Evolutionary conservation across 1,140 invertebrate genomes (phyloP), one percentile per base, ranked within the genome.

Genomic region (Lepidotrigona ventralis): DNA sequence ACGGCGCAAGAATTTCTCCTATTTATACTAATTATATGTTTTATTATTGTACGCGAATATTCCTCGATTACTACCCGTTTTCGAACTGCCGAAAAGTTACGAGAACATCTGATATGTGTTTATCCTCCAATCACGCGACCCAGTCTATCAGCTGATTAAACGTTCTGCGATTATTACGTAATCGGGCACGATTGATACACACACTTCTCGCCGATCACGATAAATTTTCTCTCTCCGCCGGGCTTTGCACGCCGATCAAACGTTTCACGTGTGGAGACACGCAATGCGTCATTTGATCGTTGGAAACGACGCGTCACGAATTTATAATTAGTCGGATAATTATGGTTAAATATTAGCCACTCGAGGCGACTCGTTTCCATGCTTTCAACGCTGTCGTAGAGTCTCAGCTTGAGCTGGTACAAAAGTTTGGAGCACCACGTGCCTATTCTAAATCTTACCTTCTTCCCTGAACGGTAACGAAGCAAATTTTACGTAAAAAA

Each of bases 131-230:
- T 86, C 80, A 63, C 86, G 64, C 84, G 63, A 81, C 76, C 51
- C 71, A 54, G 15, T 21, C 39, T 88, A 85, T 88, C 86, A 88
- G 71, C 75, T 73, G 58, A 63, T 85, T 74, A 88, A 83, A 83
- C 86, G 56, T 72, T 69, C 29, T 19, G 39, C 70, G n/a, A n/a
- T n/a, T 46, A 53, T 88, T 88, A 79, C 56, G 46, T 88, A 88
- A 88, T 85, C 66, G 19, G 21, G 19, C 33, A 63, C 72, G 53
- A 53, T 77, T 85, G 83, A 87, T 88, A 80, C 33, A 33, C 79
- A 87, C 83, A 80, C 83, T 69, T 69, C 39, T 46, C 54, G 33
- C 29, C 29, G 66, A 73, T 86, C 58, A 64, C 46, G 82, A 85
- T 85, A 79, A 85, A 75, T 85, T 85, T 82, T 78, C 79, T 39